These are phyloP conservation scores for Dromius quadrimaculatus DNA, from an alignment of 2,888 invertebrate genomes.

Conservation along the genomic window DNA sequence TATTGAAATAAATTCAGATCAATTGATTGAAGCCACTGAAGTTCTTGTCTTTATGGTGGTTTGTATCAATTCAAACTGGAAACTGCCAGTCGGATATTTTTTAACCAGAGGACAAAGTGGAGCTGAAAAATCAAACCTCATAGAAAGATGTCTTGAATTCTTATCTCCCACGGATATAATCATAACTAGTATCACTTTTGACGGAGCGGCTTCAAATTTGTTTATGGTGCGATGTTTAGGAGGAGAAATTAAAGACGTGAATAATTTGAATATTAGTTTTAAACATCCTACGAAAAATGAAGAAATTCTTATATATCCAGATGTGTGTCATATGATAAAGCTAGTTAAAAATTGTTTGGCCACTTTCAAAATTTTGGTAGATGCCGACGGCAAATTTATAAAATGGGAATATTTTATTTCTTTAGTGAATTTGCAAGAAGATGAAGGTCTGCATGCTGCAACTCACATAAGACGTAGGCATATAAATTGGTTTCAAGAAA, in stretches of 20 bases:
- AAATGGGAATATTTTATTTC: neutral
- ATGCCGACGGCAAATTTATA: too few species aligned
- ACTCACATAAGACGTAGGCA: conserved; percentile 51
- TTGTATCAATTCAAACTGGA: too few species aligned
- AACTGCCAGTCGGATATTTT: too few species aligned
- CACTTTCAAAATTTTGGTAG: too few species aligned
- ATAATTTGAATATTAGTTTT: conserved; percentile 46
- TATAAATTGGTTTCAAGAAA: conserved; percentile 45
- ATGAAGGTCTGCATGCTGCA: conserved; percentile 49
- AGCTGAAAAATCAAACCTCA: too few species aligned
- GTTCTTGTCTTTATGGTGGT: too few species aligned
- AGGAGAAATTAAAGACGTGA: neutral
- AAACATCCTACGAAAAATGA: conserved; percentile 33
- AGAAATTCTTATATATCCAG: conserved; percentile 38
- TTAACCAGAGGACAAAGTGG: too few species aligned
- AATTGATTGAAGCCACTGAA: too few species aligned
- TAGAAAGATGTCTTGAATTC: too few species aligned
- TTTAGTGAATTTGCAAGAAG: conserved; percentile 42
- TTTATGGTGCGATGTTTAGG: neutral
- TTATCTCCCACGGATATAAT: too few species aligned
- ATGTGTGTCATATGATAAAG: conserved; percentile 55
- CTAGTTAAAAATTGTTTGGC: conserved; percentile 53
- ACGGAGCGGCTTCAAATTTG: neutral
- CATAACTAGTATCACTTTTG: too few species aligned
- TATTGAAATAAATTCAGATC: too few species aligned